Conservation (phyloP, 2,888 invertebrate genomes). For the Anodontia alba region DNA sequence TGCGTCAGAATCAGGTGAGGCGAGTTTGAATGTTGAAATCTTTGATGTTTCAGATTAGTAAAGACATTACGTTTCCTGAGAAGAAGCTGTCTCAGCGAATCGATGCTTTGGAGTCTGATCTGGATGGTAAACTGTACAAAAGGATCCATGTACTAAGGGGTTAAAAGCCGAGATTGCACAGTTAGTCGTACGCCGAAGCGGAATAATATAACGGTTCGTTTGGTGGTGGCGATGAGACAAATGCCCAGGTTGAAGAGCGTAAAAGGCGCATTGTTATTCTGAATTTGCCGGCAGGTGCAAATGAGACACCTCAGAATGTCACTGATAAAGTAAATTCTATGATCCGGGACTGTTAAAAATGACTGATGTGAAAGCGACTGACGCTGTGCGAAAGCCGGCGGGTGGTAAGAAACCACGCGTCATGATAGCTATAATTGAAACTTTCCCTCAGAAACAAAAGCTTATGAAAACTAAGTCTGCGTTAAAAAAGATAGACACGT, state of each 20-base stretch:
- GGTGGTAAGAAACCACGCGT: neutral
- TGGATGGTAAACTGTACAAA: neutral
- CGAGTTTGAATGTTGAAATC: neutral
- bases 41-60: neutral
- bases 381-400: neutral
- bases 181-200: constrained; percentile 10
- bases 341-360: constrained; percentile 7
- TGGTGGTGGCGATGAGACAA: neutral
- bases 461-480: constrained; percentile 5
- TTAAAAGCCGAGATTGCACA: neutral
- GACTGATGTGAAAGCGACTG: neutral
- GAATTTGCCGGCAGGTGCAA: neutral
- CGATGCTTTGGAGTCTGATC: neutral
- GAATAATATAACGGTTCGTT: constrained; percentile 2
- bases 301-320: neutral
- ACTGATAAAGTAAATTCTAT: constrained; percentile 1
- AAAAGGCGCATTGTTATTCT: constrained; percentile 4
- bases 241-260: neutral
- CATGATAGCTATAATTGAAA: neutral
- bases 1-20: neutral
- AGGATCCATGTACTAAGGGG: constrained; percentile 1
- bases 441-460: neutral
- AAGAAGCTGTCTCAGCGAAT: constrained; percentile 3
- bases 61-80: neutral
- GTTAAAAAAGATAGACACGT: neutral